These are phyloP conservation scores for Falco novaeseelandiae DNA, from an alignment of 2,797 vertebrate genomes.

Conservation along the genomic window DNA sequence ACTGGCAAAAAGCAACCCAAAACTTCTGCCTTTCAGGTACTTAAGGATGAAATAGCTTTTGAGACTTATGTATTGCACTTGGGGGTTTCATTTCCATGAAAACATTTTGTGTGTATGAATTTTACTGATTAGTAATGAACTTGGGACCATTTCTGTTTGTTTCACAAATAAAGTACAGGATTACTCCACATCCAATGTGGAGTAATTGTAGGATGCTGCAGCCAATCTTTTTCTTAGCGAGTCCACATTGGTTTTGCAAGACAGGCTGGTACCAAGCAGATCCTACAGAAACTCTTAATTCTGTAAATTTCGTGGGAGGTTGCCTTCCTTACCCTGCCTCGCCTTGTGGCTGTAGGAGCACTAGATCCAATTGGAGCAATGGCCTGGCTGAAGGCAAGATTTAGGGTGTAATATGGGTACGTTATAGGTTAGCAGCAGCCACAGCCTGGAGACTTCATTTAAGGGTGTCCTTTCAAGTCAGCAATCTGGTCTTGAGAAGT, in stretches of 20 bases:
- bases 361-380: not conserved
- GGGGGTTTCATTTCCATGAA: not conserved
- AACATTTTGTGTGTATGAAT: not conserved
- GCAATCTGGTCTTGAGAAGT: not conserved
- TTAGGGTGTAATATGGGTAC: not conserved
- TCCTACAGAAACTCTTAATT: not conserved
- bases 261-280: not conserved
- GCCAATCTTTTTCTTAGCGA: not conserved
- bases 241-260: fast-evolving
- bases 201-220: not conserved
- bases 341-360: not conserved
- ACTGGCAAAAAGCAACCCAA: not conserved
- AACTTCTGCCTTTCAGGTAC: not conserved
- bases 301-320: not conserved
- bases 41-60: not conserved
- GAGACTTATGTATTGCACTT: not conserved
- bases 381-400: not conserved
- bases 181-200: not conserved
- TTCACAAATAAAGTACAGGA: not conserved
- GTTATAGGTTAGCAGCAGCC: not conserved
- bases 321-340: not conserved
- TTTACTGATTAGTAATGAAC: not conserved
- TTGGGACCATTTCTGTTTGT: not conserved
- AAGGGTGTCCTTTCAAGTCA: not conserved
- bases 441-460: not conserved